These are phyloP conservation scores for Hydropotes inermis DNA, from an alignment of 2,113 vertebrate genomes.

Conservation along the genomic window DNA sequence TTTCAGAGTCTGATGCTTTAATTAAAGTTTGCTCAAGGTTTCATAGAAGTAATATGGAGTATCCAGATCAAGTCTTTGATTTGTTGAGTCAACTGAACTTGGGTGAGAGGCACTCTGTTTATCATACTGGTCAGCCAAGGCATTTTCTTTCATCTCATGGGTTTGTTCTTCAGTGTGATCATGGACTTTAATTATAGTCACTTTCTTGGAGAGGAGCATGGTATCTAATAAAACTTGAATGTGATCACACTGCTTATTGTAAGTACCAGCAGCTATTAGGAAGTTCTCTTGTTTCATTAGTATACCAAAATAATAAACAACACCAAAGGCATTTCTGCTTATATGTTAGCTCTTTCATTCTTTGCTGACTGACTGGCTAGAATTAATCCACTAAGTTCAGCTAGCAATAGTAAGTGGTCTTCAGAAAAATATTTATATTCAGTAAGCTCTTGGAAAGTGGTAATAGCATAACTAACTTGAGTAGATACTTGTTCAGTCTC, in stretches of 20 bases:
- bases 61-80: background rate
- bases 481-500: background rate
- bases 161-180: background rate
- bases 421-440: background rate
- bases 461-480: background rate
- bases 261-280: background rate
- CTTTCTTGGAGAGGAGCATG: background rate
- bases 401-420: background rate
- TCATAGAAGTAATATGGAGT: background rate
- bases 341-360: background rate
- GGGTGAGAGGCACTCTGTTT: background rate
- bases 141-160: background rate
- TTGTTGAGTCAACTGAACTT: background rate
- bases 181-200: background rate
- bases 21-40: background rate
- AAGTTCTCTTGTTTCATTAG: background rate
- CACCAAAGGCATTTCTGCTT: background rate
- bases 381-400: background rate
- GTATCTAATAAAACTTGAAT: background rate
- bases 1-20: background rate
- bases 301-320: background rate
- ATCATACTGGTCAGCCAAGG: background rate
- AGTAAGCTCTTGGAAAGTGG: background rate
- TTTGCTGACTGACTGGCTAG: background rate
- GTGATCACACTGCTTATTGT: background rate